Conservation (phyloP, 1,140 invertebrate genomes). For the Drosophila suzukii region DNA sequence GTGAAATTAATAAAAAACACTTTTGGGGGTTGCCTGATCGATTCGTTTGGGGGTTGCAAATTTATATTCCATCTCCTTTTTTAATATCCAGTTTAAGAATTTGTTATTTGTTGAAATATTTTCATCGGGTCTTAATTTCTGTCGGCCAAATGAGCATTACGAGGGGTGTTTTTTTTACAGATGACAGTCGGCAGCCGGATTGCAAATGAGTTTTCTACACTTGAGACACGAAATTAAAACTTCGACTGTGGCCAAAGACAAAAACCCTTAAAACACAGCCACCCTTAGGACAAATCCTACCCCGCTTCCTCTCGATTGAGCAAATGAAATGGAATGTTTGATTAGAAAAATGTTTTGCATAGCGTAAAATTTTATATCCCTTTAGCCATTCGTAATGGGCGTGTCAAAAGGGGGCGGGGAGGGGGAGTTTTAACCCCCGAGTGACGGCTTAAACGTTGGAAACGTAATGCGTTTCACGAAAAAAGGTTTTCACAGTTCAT, state of each 20-base stretch:
- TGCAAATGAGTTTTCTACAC: constrained; percentile 77
- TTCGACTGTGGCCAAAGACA: constrained; percentile 40
- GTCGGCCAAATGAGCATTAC: constrained; percentile 71
- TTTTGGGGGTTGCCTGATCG: constrained; percentile 25
- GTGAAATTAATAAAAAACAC: constrained; percentile 74
- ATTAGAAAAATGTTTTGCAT: constrained; percentile 83
- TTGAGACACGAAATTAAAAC: constrained; percentile 73
- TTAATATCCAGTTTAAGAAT: constrained; percentile 34
- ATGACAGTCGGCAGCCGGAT: constrained; percentile 33
- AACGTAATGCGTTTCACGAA: constrained; percentile 69
- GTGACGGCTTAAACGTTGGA: constrained; percentile 26
- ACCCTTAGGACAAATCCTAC: constrained; percentile 17
- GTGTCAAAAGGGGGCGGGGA: constrained; percentile 24
- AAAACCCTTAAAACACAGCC: constrained; percentile 35
- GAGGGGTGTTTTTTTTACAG: constrained; percentile 11
- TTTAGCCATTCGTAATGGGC: constrained; percentile 42
- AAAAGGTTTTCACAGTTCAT: constrained; percentile 79
- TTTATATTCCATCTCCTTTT: constrained; percentile 5
- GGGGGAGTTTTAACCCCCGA: constrained; percentile 28
- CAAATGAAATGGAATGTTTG: constrained; percentile 82
- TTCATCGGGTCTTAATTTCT: constrained; percentile 62
- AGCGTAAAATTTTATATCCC: constrained; percentile 75
- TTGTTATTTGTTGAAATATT: constrained; percentile 55
- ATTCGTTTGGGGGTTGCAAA: constrained; percentile 33
- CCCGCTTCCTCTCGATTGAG: constrained; percentile 16